These are phyloP conservation scores for Coendou prehensilis DNA, from an alignment of 2,797 vertebrate genomes.

Conservation along the genomic window DNA sequence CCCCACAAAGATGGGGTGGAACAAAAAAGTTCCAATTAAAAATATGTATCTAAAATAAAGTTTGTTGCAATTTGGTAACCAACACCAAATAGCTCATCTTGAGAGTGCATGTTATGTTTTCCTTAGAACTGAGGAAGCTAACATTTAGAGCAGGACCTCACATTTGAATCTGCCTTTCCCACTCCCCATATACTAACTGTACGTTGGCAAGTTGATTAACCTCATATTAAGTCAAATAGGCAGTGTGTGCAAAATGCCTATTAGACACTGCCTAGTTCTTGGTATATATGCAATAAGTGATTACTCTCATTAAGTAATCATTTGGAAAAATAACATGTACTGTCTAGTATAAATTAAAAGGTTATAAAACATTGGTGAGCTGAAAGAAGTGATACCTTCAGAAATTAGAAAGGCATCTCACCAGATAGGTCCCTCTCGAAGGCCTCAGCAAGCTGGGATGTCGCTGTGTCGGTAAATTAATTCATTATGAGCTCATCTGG, in stretches of 20 bases:
- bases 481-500: background rate
- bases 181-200: background rate
- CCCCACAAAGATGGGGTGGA: background rate
- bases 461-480: background rate
- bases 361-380: background rate
- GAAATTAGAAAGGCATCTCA: conserved; percentile 31
- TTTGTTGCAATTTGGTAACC: background rate
- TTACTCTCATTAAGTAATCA: background rate
- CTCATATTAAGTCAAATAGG: background rate
- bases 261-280: background rate
- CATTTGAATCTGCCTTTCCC: background rate
- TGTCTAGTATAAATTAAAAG: conserved; percentile 11
- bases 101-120: background rate
- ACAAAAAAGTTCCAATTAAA: background rate
- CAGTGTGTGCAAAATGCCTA: background rate
- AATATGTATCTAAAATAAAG: background rate
- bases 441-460: conserved; percentile 5
- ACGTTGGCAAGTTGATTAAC: background rate
- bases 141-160: background rate
- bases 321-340: conserved; percentile 24
- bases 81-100: background rate
- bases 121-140: background rate
- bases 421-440: background rate
- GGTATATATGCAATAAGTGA: background rate
- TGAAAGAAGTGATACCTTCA: conserved; percentile 8